Base-by-base conservation (phyloP, 2,888 invertebrate species). In the Tanytarsus gracilentus region DNA sequence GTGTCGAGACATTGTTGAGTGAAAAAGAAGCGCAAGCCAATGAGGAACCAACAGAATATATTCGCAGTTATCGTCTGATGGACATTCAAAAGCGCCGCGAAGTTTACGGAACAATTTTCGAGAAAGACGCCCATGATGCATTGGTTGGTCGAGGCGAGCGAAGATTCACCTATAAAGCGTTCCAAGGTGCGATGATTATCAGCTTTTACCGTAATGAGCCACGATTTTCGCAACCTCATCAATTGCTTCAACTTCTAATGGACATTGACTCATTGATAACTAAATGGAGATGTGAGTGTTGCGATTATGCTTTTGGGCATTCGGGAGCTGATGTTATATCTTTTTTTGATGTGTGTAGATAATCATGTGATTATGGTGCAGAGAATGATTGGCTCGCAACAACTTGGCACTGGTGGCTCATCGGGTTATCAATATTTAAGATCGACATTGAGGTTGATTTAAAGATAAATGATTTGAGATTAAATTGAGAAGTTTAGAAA, bases 311-410 rank as follows among this genome's bases (percentile, higher is more conserved):
- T n/a, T n/a, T n/a, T n/a, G n/a, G n/a, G n/a, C n/a, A n/a, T n/a
- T n/a, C n/a, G n/a, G n/a, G n/a, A n/a, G n/a, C n/a, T n/a, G n/a
- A 52, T 51, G 25, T 16, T 50, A 36, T 23, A 33, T 16, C 36
- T 6, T 58, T 51, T 39, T 14, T 44, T 48, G 8, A 53, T 52
- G 36, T 52, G 44, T 25, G 50, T 36, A 98, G 98, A 97, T 73
- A 98, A 97, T 74, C 99, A 99, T 73, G 92, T 98, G 44, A 84
- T 96, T 68, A 89, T 99, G 88, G 99, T 99, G 23, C 97, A 98
- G 75, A 80, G 98, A 66, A 99, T 99, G 97, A 91, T 99, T 66
- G 99, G 99, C 0, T 92, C 93, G 0, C 93, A 94, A 69, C 91
- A 90, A 69, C 77, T 93, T 7, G 99, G 99, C 18, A 98, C 98